Percentiles rank a stretch among this genome's conserved stretches.
Evolutionary conservation across 2,797 vertebrate species (phyloP).

Genomic region (Pogonophryne albipinna): DNA sequence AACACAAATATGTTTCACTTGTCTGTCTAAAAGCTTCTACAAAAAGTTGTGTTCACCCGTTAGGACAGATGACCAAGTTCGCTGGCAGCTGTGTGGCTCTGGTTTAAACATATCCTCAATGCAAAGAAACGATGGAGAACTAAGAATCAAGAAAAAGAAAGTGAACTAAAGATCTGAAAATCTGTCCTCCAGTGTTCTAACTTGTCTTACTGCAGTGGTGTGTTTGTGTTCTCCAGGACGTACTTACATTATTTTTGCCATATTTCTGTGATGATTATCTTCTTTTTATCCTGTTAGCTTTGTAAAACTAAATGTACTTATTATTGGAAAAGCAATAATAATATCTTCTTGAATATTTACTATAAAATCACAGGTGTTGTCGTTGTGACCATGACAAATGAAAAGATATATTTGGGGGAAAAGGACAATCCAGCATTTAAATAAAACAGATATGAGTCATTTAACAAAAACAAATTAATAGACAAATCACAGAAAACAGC

Average conservation of each 20-base stretch:
- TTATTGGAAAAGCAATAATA: background rate
- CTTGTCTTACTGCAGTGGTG: background rate
- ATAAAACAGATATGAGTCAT: conserved; percentile 4
- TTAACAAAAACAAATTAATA: background rate
- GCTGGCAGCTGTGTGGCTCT: background rate
- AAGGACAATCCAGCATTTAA: conserved; percentile 21
- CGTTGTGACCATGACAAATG: background rate
- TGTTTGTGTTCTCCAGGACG: background rate
- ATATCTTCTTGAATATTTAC: conserved; percentile 33
- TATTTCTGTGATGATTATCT: background rate
- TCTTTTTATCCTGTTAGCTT: background rate
- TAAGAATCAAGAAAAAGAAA: too few relatives aligned
- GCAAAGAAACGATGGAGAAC: background rate
- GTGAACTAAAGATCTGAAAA: background rate
- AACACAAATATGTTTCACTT: background rate
- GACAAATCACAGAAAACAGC: conserved; percentile 2
- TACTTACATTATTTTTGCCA: background rate
- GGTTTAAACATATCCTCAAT: too few relatives aligned
- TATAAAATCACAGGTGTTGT: conserved; percentile 6
- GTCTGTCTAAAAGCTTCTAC: background rate
- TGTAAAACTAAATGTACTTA: background rate
- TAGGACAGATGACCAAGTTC: too few relatives aligned
- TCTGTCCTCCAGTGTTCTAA: background rate
- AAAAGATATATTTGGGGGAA: background rate
- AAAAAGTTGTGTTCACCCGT: background rate